Percentiles rank a stretch among this genome's conserved stretches.
phyloP scores from a whole-genome alignment of 2,797 vertebrate species.

The Gadopsis bispinosus region DNA sequence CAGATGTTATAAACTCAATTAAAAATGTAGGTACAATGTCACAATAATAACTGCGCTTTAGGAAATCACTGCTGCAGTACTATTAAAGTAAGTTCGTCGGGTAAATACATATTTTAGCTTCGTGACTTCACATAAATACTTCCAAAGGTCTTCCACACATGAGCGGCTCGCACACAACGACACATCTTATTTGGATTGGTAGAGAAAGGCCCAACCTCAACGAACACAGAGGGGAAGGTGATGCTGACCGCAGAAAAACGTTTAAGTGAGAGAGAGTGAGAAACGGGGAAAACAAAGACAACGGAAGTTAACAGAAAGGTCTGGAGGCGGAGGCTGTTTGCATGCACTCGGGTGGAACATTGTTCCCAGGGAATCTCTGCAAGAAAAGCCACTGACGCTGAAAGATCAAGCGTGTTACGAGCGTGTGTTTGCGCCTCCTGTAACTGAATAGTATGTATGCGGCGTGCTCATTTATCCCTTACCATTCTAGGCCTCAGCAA shows the following conservation, averaged over 20 bases:
- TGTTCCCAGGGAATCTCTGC: conserved; percentile 51
- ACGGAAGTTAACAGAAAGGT: conserved; percentile 18
- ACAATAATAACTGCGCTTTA: conserved; percentile 4
- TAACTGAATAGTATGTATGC: conserved; percentile 53
- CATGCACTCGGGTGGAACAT: conserved; percentile 50
- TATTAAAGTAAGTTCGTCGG: background rate
- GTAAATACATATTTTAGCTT: conserved; percentile 8
- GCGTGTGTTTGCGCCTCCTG: conserved; percentile 40
- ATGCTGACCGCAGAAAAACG: conserved; percentile 17
- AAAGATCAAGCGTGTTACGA: conserved; percentile 57
- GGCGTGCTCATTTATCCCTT: conserved; percentile 41
- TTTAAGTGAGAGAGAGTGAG: background rate
- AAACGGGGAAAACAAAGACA: conserved; percentile 29
- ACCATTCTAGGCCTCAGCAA: conserved; percentile 10
- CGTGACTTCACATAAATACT: conserved; percentile 1
- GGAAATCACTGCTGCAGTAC: background rate
- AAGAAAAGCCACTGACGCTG: conserved; percentile 47
- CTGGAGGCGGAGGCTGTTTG: conserved; percentile 41
- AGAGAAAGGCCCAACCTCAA: conserved; percentile 4
- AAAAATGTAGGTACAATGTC: background rate
- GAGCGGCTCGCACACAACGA: conserved; percentile 5
- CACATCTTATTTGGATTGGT: conserved; percentile 15
- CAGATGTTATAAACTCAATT: background rate
- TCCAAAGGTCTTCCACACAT: background rate
- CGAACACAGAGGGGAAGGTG: conserved; percentile 16